These are phyloP conservation scores for Agrotis segetum DNA, from an alignment of 2,888 invertebrate species.

Conservation along the genomic window DNA sequence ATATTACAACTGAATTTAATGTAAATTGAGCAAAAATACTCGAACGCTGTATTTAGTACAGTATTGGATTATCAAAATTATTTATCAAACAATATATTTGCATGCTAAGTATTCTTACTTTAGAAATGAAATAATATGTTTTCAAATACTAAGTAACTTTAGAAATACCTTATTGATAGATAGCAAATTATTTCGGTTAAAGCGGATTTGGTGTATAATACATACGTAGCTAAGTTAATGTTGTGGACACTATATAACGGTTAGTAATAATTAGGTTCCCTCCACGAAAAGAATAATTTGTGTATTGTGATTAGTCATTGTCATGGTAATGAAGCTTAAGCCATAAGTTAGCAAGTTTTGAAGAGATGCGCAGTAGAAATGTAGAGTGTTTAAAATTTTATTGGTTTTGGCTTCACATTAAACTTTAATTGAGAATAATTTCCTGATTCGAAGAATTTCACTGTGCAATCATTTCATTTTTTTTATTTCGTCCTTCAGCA, in stretches of 20 bases:
- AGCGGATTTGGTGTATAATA: slow-evolving; percentile 67
- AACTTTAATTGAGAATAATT: too few relatives aligned
- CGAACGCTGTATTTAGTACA: slow-evolving; percentile 39
- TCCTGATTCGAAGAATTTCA: neutral
- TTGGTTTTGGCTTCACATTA: slow-evolving; percentile 10
- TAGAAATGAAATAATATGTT: slow-evolving; percentile 39
- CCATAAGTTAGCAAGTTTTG: slow-evolving; percentile 58
- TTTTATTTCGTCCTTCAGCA: neutral
- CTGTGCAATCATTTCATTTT: neutral
- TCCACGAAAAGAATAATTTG: slow-evolving; percentile 52
- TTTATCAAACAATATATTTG: slow-evolving; percentile 43
- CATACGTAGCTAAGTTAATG: slow-evolving; percentile 57
- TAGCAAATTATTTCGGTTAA: slow-evolving; percentile 50
- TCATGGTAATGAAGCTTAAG: slow-evolving; percentile 68
- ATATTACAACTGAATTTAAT: slow-evolving; percentile 28
- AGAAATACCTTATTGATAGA: slow-evolving; percentile 54
- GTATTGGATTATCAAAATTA: slow-evolving; percentile 9
- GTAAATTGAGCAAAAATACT: slow-evolving; percentile 10
- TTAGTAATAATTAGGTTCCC: slow-evolving; percentile 56
- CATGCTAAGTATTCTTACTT: slow-evolving; percentile 46
- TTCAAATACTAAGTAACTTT: slow-evolving; percentile 36
- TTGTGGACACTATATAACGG: slow-evolving; percentile 53
- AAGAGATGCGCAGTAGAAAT: slow-evolving; percentile 55
- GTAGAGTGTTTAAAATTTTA: slow-evolving; percentile 43
- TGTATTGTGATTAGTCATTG: slow-evolving; percentile 54